Evolutionary conservation across 2,797 vertebrate genomes (phyloP).

Genomic region (Hypotaenidia okinawae): DNA sequence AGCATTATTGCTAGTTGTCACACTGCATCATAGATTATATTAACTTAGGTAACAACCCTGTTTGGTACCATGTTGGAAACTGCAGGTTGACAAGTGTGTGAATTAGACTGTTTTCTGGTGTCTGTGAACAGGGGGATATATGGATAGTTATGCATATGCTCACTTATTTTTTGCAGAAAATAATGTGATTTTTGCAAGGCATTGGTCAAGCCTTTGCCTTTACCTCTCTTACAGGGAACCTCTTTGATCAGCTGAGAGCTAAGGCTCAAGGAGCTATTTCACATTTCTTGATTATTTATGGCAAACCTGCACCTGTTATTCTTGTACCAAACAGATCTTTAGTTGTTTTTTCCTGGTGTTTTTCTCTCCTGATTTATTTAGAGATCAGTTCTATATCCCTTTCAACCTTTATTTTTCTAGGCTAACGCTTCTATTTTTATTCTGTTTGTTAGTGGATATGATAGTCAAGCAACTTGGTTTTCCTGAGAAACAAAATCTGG

Average conservation of each 20-base stretch:
- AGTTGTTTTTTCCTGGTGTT: constrained; percentile 36
- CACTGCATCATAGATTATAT: neutral
- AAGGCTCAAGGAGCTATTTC: neutral
- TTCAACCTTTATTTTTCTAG: constrained; percentile 64
- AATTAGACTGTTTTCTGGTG: neutral
- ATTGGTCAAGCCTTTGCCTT: neutral
- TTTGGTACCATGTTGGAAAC: neutral
- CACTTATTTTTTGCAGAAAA: neutral
- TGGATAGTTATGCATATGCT: neutral
- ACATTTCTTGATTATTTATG: neutral
- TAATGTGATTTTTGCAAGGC: neutral
- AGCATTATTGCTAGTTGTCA: neutral
- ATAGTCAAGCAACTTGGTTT: constrained; percentile 18
- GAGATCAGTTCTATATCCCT: neutral
- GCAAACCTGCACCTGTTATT: neutral
- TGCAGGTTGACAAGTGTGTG: neutral
- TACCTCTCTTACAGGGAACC: neutral
- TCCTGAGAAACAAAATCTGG: constrained; percentile 14
- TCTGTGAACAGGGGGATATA: neutral
- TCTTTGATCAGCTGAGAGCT: neutral
- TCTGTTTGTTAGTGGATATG: constrained; percentile 19
- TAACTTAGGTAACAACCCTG: neutral
- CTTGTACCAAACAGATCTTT: neutral
- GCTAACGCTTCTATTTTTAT: constrained; percentile 53
- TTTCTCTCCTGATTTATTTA: constrained; percentile 49